Conservation (phyloP, 2,888 invertebrate genomes). For the Pandemis cinnamomeana region DNA sequence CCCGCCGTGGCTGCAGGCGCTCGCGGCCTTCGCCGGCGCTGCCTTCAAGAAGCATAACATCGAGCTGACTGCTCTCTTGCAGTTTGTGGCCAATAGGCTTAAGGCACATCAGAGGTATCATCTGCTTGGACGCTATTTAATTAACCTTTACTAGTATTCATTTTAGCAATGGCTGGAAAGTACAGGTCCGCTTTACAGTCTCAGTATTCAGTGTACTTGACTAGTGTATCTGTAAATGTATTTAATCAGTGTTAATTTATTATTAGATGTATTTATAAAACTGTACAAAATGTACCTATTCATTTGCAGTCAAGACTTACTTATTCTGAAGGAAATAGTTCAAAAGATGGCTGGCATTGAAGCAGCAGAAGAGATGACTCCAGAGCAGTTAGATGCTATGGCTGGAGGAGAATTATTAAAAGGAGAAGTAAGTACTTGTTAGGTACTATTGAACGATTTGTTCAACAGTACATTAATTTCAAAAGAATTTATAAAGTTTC, state of each 20-base stretch:
- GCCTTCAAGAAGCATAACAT: constrained; percentile 99
- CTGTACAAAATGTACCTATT: background rate
- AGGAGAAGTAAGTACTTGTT: constrained; percentile 88
- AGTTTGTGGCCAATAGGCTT: constrained; percentile 98
- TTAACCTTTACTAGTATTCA: background rate
- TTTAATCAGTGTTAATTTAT: background rate
- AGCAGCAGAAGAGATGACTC: constrained; percentile 97
- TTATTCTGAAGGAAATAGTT: constrained; percentile 98
- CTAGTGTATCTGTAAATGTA: background rate
- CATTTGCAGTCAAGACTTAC: constrained; percentile 89
- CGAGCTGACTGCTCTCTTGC: constrained; percentile 96
- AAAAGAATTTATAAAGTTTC: background rate
- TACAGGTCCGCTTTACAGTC: background rate
- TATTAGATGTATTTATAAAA: too few relatives aligned
- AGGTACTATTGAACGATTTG: too few relatives aligned
- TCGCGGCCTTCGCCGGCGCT: constrained; percentile 97
- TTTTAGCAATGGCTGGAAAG: background rate
- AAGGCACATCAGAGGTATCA: constrained; percentile 96
- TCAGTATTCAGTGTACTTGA: too few relatives aligned
- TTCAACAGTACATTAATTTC: background rate
- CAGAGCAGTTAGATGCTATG: constrained; percentile 98
- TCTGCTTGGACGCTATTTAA: background rate
- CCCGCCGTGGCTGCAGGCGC: constrained; percentile 96
- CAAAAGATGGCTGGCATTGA: constrained; percentile 99
- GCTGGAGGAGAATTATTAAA: constrained; percentile 97